These are phyloP conservation scores for Melolontha melolontha DNA, from an alignment of 2,888 invertebrate species.

Conservation along the genomic window DNA sequence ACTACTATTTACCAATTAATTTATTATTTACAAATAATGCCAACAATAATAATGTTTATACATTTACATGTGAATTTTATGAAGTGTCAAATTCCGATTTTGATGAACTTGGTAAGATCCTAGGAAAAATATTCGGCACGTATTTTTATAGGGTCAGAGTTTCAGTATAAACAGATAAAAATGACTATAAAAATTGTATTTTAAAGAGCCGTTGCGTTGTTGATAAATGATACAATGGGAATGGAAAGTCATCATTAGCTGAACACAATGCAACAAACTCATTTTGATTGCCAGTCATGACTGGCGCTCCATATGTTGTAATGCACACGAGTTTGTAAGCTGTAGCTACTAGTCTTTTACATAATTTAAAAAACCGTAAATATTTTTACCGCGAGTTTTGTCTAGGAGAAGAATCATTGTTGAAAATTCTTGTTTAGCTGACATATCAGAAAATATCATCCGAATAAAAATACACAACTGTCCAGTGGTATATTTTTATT, in stretches of 20 bases:
- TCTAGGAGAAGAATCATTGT: conserved; percentile 49
- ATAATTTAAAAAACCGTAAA: conserved; percentile 48
- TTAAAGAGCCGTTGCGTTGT: too few relatives aligned
- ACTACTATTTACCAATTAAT: too few relatives aligned
- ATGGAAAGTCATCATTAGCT: conserved; percentile 41
- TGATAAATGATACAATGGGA: conserved; percentile 48
- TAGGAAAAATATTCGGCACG: too few relatives aligned
- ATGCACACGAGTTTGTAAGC: conserved; percentile 49
- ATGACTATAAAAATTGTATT: too few relatives aligned
- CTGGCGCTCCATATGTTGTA: conserved; percentile 51
- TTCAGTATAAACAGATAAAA: too few relatives aligned
- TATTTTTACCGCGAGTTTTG: conserved; percentile 48
- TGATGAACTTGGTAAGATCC: too few relatives aligned
- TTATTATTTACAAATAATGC: too few relatives aligned
- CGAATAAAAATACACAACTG: conserved; percentile 48
- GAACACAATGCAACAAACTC: conserved; percentile 47
- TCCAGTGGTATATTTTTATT: too few relatives aligned
- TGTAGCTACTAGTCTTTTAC: conserved; percentile 44
- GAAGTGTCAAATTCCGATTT: too few relatives aligned
- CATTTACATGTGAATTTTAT: too few relatives aligned
- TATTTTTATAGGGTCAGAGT: too few relatives aligned
- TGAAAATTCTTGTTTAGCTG: conserved; percentile 49
- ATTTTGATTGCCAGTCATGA: conserved; percentile 48
- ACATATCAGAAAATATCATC: conserved; percentile 48
- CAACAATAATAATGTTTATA: too few relatives aligned